These are phyloP conservation scores for Eurytoma adleriae DNA, from an alignment of 2,888 invertebrate genomes.

Conservation along the genomic window DNA sequence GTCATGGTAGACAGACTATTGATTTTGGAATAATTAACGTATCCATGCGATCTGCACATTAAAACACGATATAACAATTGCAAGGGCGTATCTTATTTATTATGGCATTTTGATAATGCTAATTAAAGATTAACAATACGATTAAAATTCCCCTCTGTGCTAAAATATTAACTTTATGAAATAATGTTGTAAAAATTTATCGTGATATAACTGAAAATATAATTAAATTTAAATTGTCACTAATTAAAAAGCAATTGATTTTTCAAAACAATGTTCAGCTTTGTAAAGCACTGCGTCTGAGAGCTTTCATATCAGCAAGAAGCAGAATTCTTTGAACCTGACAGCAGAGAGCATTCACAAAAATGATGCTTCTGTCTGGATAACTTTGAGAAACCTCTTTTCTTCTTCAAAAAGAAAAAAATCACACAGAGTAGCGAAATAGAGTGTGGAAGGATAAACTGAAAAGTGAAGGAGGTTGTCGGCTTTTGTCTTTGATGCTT, in stretches of 20 bases:
- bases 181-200: background rate
- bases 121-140: too few relatives aligned
- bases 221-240: too few relatives aligned
- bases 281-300: background rate
- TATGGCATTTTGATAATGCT: background rate
- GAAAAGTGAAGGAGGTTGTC: background rate
- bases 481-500: background rate
- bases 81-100: background rate
- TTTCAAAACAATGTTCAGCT: too few relatives aligned
- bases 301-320: background rate
- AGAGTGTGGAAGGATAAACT: constrained; percentile 7
- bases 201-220: too few relatives aligned
- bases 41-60: background rate
- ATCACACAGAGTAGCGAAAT: background rate
- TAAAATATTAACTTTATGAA: too few relatives aligned
- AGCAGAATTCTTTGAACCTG: background rate
- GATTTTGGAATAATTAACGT: constrained; percentile 21
- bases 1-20: background rate
- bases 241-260: too few relatives aligned
- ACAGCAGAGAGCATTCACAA: background rate
- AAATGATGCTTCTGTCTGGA: background rate
- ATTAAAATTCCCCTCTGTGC: too few relatives aligned
- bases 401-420: background rate
- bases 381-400: constrained; percentile 5
- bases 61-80: background rate